These are phyloP conservation scores for Scomberomorus guttatus DNA, from an alignment of 2,797 vertebrate genomes.

Conservation along the genomic window DNA sequence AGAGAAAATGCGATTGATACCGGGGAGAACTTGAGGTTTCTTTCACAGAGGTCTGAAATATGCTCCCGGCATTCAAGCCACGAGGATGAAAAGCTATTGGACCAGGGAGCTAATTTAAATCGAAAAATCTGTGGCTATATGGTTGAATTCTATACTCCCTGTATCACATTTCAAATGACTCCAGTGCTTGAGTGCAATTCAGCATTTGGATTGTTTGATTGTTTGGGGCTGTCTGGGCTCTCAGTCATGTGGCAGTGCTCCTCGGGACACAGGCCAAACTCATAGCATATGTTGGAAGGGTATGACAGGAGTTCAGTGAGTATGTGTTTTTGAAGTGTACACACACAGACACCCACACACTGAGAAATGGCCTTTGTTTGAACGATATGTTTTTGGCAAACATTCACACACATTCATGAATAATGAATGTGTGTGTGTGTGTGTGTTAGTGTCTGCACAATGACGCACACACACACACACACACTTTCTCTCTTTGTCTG, in stretches of 20 bases:
- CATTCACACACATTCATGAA: conserved; percentile 79
- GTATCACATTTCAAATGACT: conserved; percentile 76
- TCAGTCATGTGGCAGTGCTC: conserved; percentile 80
- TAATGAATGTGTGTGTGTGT: conserved; percentile 67
- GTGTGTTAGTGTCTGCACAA: conserved; percentile 49
- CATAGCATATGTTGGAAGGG: conserved; percentile 85
- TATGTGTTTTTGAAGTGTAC: conserved; percentile 79
- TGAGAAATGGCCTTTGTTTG: conserved; percentile 80
- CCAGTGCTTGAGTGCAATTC: conserved; percentile 70
- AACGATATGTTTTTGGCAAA: conserved; percentile 79
- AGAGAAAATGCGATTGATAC: conserved; percentile 74
- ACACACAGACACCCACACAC: conserved; percentile 76
- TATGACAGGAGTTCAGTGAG: conserved; percentile 81
- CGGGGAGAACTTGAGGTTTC: conserved; percentile 71
- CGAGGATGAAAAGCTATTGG: conserved; percentile 67
- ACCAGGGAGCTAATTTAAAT: conserved; percentile 68
- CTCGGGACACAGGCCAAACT: conserved; percentile 80
- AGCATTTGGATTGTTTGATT: conserved; percentile 76
- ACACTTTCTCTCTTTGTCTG: conserved; percentile 47
- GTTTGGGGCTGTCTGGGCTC: conserved; percentile 80
- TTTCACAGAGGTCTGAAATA: conserved; percentile 70
- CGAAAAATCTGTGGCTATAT: conserved; percentile 68
- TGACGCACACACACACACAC: conserved; percentile 35
- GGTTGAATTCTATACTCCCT: conserved; percentile 73
- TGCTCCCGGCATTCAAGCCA: conserved; percentile 59